Evolutionary conservation across 2,888 invertebrate genomes (phyloP), one percentile per base, ranked within the genome.

Genomic region (Caenorhabditis auriculariae): DNA sequence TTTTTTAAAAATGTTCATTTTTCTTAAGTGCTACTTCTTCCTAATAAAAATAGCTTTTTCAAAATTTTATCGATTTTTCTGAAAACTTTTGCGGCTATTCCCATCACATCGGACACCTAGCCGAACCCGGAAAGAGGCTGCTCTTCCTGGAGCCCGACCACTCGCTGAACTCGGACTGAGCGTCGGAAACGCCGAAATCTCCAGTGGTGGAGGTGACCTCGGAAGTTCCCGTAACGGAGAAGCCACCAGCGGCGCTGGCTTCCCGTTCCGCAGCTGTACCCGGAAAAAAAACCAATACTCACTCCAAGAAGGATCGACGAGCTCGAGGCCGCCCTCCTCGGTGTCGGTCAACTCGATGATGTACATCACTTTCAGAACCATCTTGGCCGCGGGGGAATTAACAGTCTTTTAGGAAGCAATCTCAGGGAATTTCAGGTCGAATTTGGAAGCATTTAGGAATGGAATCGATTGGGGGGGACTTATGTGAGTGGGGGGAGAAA

Each of bases 301-400:
- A 81, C 81, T 74, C 81, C 81, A 81, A 43, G 77, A 69, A 21
- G 78, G 80, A 60, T 81, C 81, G 60, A 81, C 80, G 58, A 81
- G 75, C 66, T 81, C 81, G 41, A 81, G 69, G 44, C 81, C 81
- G 55, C 81, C 81, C 56, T 81, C 78, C 54, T 79, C 81, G 60
- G 78, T 66, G 28, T 80, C 81, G 52, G 69, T 66, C 59, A 81
- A 66, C 61, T 81, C 81, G 59, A 81, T 77, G 46, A 81, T 70
- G 66, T 75, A 81, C 55, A 77, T 69, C 43, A 69, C 69, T 49
- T 75, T 71, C 50, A 78, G 68, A 60, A 76, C 77, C 79, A 80
- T 80, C 39, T 24, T 72, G 47, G 41, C 26, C 44, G 29, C 45
- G n/a, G n/a, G n/a, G n/a, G n/a, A n/a, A n/a, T n/a, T n/a, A n/a